phyloP scores from a whole-genome alignment of 2,113 vertebrate species.

The Salvelinus namaycush region DNA sequence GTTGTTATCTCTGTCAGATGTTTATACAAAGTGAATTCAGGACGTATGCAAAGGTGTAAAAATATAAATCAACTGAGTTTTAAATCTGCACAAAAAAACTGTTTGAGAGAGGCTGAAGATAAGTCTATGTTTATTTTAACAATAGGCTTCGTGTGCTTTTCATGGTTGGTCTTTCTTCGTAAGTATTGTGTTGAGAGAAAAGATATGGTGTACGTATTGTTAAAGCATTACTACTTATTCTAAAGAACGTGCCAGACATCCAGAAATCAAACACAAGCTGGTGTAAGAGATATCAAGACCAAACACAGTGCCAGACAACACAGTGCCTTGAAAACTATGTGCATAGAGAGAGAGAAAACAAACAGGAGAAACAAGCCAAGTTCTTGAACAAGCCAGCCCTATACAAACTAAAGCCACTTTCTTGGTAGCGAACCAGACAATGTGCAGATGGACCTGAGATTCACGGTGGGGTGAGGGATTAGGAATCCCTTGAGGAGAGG shows the following conservation, averaged over 20 bases:
- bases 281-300: constrained; percentile 79
- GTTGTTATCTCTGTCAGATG: constrained; percentile 16
- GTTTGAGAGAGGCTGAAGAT: background rate
- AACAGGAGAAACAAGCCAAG: constrained; percentile 66
- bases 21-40: constrained; percentile 35
- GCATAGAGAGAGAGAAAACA: constrained; percentile 68
- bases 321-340: constrained; percentile 77
- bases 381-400: constrained; percentile 65
- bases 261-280: constrained; percentile 80
- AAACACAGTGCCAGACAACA: constrained; percentile 82
- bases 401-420: constrained; percentile 58
- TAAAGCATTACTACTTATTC: constrained; percentile 75
- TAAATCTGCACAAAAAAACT: background rate
- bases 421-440: constrained; percentile 63
- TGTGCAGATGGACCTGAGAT: constrained; percentile 63
- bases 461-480: constrained; percentile 60
- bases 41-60: background rate
- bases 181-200: constrained; percentile 33
- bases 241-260: constrained; percentile 77
- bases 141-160: too few species aligned
- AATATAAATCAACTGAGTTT: background rate
- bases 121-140: background rate
- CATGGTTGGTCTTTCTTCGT: background rate
- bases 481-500: constrained; percentile 45
- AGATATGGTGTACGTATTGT: constrained; percentile 67